Percentiles rank a stretch among this genome's conserved stretches.
Evolutionary conservation across 2,113 vertebrate genomes (phyloP).

Genomic region (Suncus etruscus): DNA sequence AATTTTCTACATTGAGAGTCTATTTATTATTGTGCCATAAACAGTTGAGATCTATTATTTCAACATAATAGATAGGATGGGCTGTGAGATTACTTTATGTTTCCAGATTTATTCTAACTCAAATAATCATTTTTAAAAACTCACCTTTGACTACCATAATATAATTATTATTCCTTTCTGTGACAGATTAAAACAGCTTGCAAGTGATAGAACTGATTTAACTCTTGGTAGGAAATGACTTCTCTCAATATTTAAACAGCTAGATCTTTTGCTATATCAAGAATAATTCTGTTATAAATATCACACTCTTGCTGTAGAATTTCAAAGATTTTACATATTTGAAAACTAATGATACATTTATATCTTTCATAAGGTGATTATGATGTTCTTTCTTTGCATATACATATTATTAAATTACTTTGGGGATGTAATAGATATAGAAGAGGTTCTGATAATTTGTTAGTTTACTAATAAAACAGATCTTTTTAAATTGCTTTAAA

Average conservation of each 20-base stretch:
- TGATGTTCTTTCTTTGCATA: background rate
- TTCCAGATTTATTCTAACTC: constrained; percentile 32
- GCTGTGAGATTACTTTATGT: constrained; percentile 56
- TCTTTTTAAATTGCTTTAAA: background rate
- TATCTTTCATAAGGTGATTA: constrained; percentile 50
- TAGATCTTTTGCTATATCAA: constrained; percentile 54
- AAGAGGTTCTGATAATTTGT: constrained; percentile 35
- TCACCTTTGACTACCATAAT: constrained; percentile 60
- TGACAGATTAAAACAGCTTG: constrained; percentile 68
- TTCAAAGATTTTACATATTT: constrained; percentile 47
- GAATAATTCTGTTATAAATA: constrained; percentile 65
- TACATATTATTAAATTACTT: background rate
- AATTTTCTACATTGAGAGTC: constrained; percentile 56
- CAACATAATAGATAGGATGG: constrained; percentile 58
- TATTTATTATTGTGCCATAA: constrained; percentile 61
- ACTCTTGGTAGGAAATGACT: constrained; percentile 66
- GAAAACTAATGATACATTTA: constrained; percentile 50
- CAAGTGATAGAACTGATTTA: constrained; percentile 76
- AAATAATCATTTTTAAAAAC: constrained; percentile 67
- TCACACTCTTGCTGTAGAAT: background rate
- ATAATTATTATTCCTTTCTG: constrained; percentile 48
- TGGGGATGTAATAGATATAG: constrained; percentile 24
- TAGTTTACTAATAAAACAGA: background rate
- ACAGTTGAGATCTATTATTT: constrained; percentile 49
- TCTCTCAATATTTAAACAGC: constrained; percentile 69